phyloP scores from a whole-genome alignment of 2,113 vertebrate genomes.

The Oreotrochilus melanogaster region DNA sequence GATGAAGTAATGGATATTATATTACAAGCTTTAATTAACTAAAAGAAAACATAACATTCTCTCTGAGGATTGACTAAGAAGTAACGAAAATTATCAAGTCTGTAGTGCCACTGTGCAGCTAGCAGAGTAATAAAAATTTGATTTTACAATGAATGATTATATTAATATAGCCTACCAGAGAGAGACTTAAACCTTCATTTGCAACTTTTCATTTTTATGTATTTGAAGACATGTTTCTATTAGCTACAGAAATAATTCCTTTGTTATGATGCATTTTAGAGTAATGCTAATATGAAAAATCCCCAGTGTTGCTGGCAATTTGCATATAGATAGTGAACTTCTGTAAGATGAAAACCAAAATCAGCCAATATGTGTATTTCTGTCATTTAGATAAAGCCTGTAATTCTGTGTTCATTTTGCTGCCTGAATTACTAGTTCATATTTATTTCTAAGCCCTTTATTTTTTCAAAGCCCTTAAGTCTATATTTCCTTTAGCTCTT shows the following conservation, averaged over 20 bases:
- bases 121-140: not conserved
- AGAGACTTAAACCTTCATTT: not conserved
- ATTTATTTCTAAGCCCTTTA: not conserved
- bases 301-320: not conserved
- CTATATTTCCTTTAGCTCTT: not conserved
- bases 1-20: not conserved
- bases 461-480: not conserved
- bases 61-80: not conserved
- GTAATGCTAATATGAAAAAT: not conserved
- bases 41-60: not conserved
- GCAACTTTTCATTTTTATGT: not conserved
- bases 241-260: not conserved
- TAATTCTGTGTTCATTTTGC: not conserved
- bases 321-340: not conserved
- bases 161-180: not conserved
- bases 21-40: slow-evolving; percentile 1
- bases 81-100: not conserved
- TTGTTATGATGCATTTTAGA: not conserved
- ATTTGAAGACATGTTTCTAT: not conserved
- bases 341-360: not conserved
- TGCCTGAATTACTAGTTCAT: not conserved
- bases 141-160: slow-evolving; percentile 1
- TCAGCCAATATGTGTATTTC: not conserved
- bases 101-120: not conserved
- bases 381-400: not conserved